Percentiles rank a stretch among this genome's conserved stretches.
Evolutionary conservation across 2,113 vertebrate species (phyloP).

Genomic region (Probosciger aterrimus): DNA sequence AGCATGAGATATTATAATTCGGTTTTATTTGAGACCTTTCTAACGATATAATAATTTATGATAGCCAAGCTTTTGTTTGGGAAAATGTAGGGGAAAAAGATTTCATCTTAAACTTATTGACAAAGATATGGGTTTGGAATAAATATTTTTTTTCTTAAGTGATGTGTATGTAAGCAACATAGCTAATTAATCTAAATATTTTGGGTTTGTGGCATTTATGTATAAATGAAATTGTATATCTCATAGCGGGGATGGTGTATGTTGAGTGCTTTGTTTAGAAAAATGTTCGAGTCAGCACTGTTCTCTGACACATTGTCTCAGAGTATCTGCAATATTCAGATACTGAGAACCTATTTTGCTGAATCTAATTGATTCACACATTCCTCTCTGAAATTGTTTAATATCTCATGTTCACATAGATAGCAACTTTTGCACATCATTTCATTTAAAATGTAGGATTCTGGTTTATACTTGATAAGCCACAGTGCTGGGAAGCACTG

Average conservation of each 20-base stretch:
- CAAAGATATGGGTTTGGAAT: not conserved
- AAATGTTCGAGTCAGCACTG: constrained; percentile 33
- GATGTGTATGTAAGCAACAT: not conserved
- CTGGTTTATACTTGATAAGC: constrained; percentile 25
- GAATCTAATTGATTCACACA: constrained; percentile 57
- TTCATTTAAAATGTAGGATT: constrained; percentile 46
- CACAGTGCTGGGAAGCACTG: not conserved
- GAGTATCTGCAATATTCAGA: not conserved
- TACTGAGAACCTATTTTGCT: constrained; percentile 46
- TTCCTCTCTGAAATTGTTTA: constrained; percentile 52
- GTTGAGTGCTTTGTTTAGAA: constrained; percentile 43
- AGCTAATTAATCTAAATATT: constrained; percentile 14
- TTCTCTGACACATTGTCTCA: constrained; percentile 23
- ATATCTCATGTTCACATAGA: constrained; percentile 41
- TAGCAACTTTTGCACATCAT: constrained; percentile 58
- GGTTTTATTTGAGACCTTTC: constrained; percentile 61
- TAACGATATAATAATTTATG: constrained; percentile 63
- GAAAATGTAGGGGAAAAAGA: constrained; percentile 9
- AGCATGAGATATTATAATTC: constrained; percentile 63
- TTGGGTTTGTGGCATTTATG: constrained; percentile 1
- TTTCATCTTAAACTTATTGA: not conserved
- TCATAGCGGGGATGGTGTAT: not conserved
- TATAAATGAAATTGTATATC: constrained; percentile 23
- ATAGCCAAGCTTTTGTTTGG: constrained; percentile 27
- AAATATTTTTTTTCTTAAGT: not conserved